A percentile compares a stretch with the other conserved stretches of the same genome.
Evolutionary conservation across 2,113 vertebrate genomes (phyloP).

Genomic region (Catharus bicknelli): DNA sequence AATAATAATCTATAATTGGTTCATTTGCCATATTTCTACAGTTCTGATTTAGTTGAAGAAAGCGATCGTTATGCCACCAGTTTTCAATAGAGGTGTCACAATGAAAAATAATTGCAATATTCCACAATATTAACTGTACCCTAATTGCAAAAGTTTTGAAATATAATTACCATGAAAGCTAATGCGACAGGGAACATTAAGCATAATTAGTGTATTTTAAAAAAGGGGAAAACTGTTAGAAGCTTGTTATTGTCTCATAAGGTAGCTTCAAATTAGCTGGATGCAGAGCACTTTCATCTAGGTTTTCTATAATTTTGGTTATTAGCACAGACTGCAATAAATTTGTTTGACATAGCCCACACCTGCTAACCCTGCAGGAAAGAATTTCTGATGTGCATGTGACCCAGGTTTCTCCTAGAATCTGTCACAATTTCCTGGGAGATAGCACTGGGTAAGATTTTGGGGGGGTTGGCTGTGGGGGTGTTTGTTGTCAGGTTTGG

Average conservation of each 20-base stretch:
- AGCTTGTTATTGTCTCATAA: slow-evolving; percentile 87
- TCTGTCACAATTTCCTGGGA: slow-evolving; percentile 68
- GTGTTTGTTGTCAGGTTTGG: background rate
- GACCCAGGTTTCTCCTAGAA: slow-evolving; percentile 65
- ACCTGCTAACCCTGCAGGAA: slow-evolving; percentile 81
- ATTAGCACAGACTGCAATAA: slow-evolving; percentile 83
- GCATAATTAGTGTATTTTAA: slow-evolving; percentile 84
- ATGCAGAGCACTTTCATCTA: slow-evolving; percentile 79
- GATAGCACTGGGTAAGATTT: slow-evolving; percentile 20
- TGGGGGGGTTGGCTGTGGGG: background rate
- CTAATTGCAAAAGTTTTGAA: slow-evolving; percentile 90
- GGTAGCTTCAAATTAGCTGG: slow-evolving; percentile 84
- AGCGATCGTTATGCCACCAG: slow-evolving; percentile 84
- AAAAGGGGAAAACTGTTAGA: slow-evolving; percentile 82
- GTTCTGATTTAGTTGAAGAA: slow-evolving; percentile 86
- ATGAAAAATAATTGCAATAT: slow-evolving; percentile 90
- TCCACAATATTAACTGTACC: slow-evolving; percentile 88
- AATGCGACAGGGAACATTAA: slow-evolving; percentile 88
- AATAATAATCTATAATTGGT: slow-evolving; percentile 87
- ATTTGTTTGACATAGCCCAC: slow-evolving; percentile 82
- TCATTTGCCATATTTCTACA: slow-evolving; percentile 86
- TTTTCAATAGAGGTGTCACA: slow-evolving; percentile 87
- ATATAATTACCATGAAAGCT: slow-evolving; percentile 89
- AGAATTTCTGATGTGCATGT: slow-evolving; percentile 60
- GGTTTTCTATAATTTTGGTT: slow-evolving; percentile 81